Evolutionary conservation across 2,113 vertebrate genomes (phyloP).

Genomic region (Spheniscus mendiculus): DNA sequence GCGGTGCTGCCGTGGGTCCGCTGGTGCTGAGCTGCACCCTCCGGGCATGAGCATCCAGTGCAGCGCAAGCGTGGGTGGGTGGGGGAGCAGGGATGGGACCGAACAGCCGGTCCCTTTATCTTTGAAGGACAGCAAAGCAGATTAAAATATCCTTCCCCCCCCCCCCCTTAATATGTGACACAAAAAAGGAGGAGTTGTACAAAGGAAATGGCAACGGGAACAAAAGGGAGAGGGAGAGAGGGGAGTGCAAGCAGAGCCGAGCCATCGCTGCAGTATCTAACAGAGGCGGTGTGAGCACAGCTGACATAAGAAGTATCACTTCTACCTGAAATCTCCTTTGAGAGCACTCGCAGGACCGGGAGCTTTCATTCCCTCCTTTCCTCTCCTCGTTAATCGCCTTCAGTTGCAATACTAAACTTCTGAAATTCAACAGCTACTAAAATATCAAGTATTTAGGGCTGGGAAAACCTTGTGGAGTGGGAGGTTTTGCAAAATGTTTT

Average conservation of each 20-base stretch:
- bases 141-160: neutral
- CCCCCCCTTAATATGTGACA: neutral
- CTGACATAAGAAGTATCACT: neutral
- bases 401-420: constrained; percentile 32
- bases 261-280: neutral
- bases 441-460: neutral
- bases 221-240: neutral
- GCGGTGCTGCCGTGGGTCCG: fast-evolving
- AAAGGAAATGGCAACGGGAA: neutral
- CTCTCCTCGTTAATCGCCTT: constrained; percentile 20
- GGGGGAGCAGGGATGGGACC: neutral
- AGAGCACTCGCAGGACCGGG: neutral
- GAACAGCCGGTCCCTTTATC: neutral
- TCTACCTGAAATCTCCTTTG: neutral
- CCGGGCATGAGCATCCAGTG: fast-evolving
- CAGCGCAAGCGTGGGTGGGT: neutral
- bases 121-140: neutral
- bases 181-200: neutral
- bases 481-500: neutral
- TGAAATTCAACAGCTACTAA: constrained; percentile 60
- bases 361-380: constrained; percentile 28
- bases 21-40: neutral
- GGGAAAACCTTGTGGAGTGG: neutral
- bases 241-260: neutral
- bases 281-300: neutral